Evolutionary conservation across 2,888 invertebrate genomes (phyloP), one percentile per base, ranked within the genome.

Genomic region (Cryptus viduatorius): DNA sequence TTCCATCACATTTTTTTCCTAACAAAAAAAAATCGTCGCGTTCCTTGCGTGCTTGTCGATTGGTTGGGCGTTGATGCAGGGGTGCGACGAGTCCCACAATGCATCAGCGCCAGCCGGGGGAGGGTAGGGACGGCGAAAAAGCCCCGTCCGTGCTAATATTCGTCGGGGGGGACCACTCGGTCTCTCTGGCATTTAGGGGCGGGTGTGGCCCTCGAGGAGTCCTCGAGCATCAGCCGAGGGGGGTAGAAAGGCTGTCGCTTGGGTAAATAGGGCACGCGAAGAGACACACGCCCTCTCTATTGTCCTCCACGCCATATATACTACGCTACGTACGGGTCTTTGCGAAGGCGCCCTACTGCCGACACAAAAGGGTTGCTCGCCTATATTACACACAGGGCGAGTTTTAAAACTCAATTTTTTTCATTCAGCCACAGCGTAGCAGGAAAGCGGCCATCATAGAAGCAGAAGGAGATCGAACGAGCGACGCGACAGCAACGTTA

Each of bases 241-340:
- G 76, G 78, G 56, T 50, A 75, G 79, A 83, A 87, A 79, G 90
- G 91, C 90, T 92, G 92, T 91, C 92, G 92, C 89, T 85, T 93
- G 90, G 88, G 92, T 92, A 93, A 93, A 93, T 93, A 93, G 93
- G 92, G 92, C 91, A 92, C 92, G 89, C 92, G 89, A 91, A 91
- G 93, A 91, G 93, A 93, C 93, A 93, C 93, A 93, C 93, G 93
- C 93, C 93, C 93, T 91, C 86, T 89, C 83, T 87, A 91, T 93
- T 93, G 92, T 93, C 88, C 87, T 87, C 89, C 86, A 90, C 56
- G 89, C 90, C 19, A 46, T 44, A 71, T 46, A 73, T 48, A 19
- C 16, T 31, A 48, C 53, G 24, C 12, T 31, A 59, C 19, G 12
- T 46, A 68, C 12, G 72, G 79, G 82, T 75, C 83, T 72, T 75